Percentiles rank a stretch among this genome's conserved stretches.
Evolutionary conservation across 2,113 vertebrate genomes (phyloP).

Genomic region (Thalassoma bifasciatum): DNA sequence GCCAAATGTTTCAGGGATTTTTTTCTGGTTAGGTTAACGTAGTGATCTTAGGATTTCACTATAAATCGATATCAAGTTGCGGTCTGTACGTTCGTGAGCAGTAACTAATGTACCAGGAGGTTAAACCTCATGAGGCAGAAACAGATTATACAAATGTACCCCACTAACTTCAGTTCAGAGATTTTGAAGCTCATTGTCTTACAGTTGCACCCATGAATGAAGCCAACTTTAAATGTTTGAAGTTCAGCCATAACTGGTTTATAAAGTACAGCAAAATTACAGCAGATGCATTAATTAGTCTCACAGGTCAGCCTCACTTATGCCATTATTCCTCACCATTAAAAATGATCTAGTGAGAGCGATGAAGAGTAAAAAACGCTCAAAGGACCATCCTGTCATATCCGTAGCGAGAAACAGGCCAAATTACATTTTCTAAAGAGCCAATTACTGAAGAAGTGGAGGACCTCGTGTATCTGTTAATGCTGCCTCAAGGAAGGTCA

Average conservation of each 20-base stretch:
- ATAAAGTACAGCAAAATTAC: neutral
- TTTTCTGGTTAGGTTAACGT: too few species aligned
- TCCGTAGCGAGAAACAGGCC: neutral
- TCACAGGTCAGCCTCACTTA: neutral
- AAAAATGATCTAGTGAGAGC: neutral
- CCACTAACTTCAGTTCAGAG: too few species aligned
- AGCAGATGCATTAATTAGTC: neutral
- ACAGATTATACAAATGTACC: too few species aligned
- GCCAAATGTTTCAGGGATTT: too few species aligned
- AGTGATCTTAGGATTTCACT: too few species aligned
- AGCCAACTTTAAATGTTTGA: neutral
- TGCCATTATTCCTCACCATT: neutral
- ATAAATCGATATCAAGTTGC: too few species aligned
- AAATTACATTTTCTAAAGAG: slow-evolving; percentile 7
- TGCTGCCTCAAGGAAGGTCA: neutral
- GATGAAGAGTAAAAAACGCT: neutral
- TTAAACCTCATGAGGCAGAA: too few species aligned
- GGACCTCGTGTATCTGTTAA: neutral
- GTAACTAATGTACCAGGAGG: too few species aligned
- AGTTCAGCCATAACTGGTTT: neutral
- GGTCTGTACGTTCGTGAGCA: too few species aligned
- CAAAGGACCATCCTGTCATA: neutral
- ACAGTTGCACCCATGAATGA: neutral
- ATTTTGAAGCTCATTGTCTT: too few species aligned
- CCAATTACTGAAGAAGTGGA: slow-evolving; percentile 25